Base-by-base conservation (phyloP, 2,888 invertebrate genomes). In the Calameuta filiformis region DNA sequence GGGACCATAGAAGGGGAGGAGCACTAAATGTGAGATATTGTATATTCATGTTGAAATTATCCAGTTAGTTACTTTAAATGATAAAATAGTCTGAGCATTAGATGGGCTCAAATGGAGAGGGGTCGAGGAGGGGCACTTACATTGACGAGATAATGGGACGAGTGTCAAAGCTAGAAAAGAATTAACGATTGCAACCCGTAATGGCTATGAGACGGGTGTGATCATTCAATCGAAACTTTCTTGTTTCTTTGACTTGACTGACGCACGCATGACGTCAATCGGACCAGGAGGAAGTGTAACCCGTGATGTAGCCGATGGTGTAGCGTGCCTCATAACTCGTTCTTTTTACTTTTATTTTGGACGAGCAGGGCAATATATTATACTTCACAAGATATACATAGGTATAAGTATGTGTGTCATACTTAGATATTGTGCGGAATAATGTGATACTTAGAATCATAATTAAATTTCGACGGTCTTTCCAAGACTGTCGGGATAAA, bases 211-310 rank as follows among this genome's bases (percentile, higher is more conserved):
- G 40, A 9, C 33, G 31, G 12, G 71, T 33, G 71, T 83, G 89
- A 89, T 89, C 90, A 89, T 89, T 90, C 89, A 90, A 90, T 90
- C 89, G 87, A 85, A 87, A 90, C 89, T 90, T 90, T 90, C 90
- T 90, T 89, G 90, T 89, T 90, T 88, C 90, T 90, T 88, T 85
- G 85, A 83, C 87, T 85, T 56, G 23, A 56, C 88, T 90, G 90
- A 91, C 90, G 90, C 91, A 91, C 89, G 87, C 84, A 81, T 91
- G 91, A 90, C 90, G 91, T 91, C 91, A 90, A 91, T 90, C 82
- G 89, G 84, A 86, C 12, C n/a, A 71, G 31, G 71, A 71, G 71
- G 33, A 71, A 71, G 71, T 31, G 71, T 33, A 69, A 15, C 30
- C 31, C 35, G 35, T 35, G 35, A 35, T 35, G 35, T 35, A 35